Conservation (phyloP, 2,113 vertebrate genomes). For the Pseudorhombus dupliciocellatus region DNA sequence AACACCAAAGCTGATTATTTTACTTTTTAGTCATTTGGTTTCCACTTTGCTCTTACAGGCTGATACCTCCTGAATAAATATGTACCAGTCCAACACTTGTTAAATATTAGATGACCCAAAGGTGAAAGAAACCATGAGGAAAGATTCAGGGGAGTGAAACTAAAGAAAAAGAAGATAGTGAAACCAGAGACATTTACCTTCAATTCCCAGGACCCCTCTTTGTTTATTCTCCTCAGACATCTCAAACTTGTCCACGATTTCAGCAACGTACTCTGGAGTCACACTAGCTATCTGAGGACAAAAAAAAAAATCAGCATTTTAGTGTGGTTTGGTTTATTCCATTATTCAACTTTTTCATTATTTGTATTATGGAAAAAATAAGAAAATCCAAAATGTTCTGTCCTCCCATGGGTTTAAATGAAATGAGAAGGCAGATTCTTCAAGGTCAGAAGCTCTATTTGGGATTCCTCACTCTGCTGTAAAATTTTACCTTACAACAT, state of each 20-base stretch:
- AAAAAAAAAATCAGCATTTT: not conserved
- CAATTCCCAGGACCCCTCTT: slow-evolving; percentile 89
- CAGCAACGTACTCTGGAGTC: slow-evolving; percentile 89
- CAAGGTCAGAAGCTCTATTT: not conserved
- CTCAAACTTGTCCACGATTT: slow-evolving; percentile 96
- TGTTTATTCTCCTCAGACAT: slow-evolving; percentile 92
- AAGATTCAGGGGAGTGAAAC: not conserved
- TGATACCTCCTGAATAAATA: not conserved
- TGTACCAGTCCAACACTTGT: no score
- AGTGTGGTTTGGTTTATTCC: not conserved
- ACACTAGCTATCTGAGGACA: slow-evolving; percentile 88
- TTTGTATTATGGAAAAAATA: no score
- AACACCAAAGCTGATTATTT: not conserved
- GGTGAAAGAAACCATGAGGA: not conserved
- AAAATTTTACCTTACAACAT: not conserved
- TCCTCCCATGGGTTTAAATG: not conserved
- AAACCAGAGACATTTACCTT: slow-evolving; percentile 83
- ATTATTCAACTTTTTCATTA: no score
- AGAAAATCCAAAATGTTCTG: not conserved
- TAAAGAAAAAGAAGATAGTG: not conserved
- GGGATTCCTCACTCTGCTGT: not conserved
- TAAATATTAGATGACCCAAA: not conserved
- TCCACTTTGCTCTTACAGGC: not conserved
- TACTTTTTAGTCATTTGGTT: not conserved
- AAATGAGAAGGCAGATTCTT: not conserved